Percentiles rank a stretch among this genome's conserved stretches.
These are phyloP conservation scores for Lynx canadensis DNA, from an alignment of 2,113 vertebrate species.

Conservation along the genomic window DNA sequence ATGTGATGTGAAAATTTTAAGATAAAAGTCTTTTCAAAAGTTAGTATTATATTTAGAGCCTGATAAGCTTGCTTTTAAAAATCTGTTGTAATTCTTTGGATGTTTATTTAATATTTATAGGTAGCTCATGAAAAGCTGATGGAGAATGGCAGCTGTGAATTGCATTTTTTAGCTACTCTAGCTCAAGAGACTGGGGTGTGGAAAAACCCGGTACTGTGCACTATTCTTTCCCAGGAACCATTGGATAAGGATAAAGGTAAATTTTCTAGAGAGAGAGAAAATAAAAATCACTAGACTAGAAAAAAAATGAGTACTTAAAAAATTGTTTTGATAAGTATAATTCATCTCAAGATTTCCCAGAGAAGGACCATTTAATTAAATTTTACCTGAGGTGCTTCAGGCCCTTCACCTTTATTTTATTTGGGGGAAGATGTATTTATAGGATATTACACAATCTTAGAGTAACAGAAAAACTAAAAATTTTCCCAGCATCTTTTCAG, in stretches of 20 bases:
- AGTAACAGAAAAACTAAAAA: conserved; percentile 25
- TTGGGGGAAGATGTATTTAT: conserved; percentile 38
- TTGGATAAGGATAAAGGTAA: conserved; percentile 90
- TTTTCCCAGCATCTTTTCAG: neutral
- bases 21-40: conserved; percentile 67
- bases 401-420: conserved; percentile 47
- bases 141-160: conserved; percentile 91
- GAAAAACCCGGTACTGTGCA: conserved; percentile 89
- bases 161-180: conserved; percentile 89
- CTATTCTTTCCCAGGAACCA: conserved; percentile 89
- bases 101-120: conserved; percentile 84
- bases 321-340: conserved; percentile 49
- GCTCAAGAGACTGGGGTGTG: conserved; percentile 92
- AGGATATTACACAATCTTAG: conserved; percentile 37
- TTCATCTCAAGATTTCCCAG: conserved; percentile 52
- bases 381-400: conserved; percentile 46
- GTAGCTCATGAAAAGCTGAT: conserved; percentile 90
- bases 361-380: conserved; percentile 48
- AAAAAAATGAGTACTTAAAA: conserved; percentile 59
- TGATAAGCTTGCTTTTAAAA: conserved; percentile 63
- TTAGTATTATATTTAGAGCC: conserved; percentile 68
- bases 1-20: conserved; percentile 65
- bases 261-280: conserved; percentile 14
- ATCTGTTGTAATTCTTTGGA: conserved; percentile 71
- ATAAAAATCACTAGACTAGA: neutral